These are phyloP conservation scores for Procambarus virginalis DNA, from an alignment of 1,140 invertebrate species.

Conservation along the genomic window DNA sequence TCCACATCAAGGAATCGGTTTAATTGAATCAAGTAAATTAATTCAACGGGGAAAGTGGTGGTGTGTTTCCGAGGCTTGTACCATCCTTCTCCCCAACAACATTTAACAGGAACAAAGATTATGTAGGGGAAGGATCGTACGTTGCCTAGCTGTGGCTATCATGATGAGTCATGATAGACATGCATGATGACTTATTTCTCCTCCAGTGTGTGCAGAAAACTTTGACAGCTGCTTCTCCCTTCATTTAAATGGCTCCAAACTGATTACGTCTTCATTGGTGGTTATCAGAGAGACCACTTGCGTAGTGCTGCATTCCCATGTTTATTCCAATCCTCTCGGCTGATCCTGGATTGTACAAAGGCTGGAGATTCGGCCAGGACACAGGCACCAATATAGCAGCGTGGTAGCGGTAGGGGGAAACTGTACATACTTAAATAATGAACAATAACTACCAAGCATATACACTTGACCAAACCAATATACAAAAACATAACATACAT, in stretches of 20 bases:
- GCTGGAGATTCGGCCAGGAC: conserved; percentile 76
- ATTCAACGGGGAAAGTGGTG: too few species aligned
- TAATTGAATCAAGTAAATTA: too few species aligned
- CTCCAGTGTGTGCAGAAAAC: not conserved
- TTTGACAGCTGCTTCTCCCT: not conserved
- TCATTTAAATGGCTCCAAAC: not conserved
- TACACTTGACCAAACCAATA: too few species aligned
- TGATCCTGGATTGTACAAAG: conserved; percentile 77
- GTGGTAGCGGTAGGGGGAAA: conserved; percentile 79
- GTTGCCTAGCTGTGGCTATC: not conserved
- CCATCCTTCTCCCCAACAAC: not conserved
- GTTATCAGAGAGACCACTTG: conserved; percentile 72
- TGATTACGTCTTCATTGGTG: not conserved
- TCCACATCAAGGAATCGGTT: not conserved
- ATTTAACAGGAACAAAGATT: conserved; percentile 10
- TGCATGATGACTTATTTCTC: not conserved
- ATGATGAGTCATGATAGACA: not conserved
- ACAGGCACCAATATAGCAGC: conserved; percentile 80
- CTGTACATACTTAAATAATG: conserved; percentile 37
- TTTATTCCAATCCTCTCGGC: conserved; percentile 72
- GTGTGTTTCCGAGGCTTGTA: too few species aligned
- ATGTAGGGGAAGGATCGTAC: not conserved
- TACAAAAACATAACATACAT: too few species aligned
- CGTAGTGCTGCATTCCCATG: conserved; percentile 71
- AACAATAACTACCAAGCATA: too few species aligned